These are phyloP conservation scores for Ommatoiulus sabulosus DNA, from an alignment of 2,888 invertebrate genomes.

Conservation along the genomic window DNA sequence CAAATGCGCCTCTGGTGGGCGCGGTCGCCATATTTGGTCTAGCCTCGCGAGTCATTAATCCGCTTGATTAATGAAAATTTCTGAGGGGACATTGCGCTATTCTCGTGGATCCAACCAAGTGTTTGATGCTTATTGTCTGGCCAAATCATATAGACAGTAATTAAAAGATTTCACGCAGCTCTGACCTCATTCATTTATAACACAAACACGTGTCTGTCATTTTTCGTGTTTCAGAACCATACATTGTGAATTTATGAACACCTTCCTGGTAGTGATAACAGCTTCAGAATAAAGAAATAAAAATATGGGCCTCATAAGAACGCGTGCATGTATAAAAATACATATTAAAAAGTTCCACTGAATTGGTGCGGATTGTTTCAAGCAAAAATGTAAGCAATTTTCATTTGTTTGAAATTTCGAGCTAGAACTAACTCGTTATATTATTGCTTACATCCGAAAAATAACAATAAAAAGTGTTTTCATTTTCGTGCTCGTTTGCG, in stretches of 20 bases:
- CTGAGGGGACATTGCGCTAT: background rate
- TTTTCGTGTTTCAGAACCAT: background rate
- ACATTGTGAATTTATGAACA: background rate
- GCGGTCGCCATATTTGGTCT: conserved; percentile 21
- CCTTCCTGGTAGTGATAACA: too few relatives aligned
- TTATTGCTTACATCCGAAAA: background rate
- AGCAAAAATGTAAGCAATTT: background rate
- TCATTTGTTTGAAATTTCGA: background rate
- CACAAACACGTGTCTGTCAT: background rate
- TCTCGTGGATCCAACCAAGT: background rate
- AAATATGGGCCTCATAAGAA: background rate
- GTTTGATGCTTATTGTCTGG: background rate
- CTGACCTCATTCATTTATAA: background rate
- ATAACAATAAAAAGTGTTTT: background rate
- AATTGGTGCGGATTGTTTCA: background rate
- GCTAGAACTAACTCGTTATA: background rate
- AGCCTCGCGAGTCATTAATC: conserved; percentile 32
- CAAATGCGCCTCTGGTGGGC: conserved; percentile 26
- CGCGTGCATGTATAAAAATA: too few relatives aligned
- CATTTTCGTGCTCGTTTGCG: background rate
- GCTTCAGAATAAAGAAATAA: background rate
- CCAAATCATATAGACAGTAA: background rate
- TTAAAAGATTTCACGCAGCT: background rate
- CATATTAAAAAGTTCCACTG: background rate
- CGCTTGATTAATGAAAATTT: conserved; percentile 38